Base-by-base conservation (phyloP, 2,113 vertebrate species). In the Misgurnus mizolepis region DNA sequence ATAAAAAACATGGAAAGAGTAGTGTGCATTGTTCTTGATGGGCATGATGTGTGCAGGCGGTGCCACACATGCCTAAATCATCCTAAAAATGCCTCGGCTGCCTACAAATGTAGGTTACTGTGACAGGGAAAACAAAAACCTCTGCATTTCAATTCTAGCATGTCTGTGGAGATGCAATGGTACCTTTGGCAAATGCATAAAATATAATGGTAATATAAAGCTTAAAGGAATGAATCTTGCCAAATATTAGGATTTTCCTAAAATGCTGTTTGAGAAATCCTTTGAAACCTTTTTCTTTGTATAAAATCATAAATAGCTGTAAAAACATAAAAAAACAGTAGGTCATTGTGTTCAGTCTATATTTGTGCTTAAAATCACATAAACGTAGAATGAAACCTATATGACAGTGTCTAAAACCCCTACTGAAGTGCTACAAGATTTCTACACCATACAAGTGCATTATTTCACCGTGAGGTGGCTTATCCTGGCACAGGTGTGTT, bases 401-500 rank as follows among this genome's bases (percentile, higher is more conserved):
- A 14, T 74, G 72, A 74, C 11, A 50, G 22, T 10, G 18, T 69
- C 15, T 7, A 50, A 69, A 50, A 50, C 49, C 49, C 49, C 10
- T 50, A 50, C 49, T 14, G 50, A 53, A 53, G 50, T 53, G 65
- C 45, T 39, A 22, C 39, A 76, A 58, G 49, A 76, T 60, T 17
- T 53, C 18, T 22, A 22, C 47, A 1, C 17, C 34, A 7, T 56
- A 72, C 49, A 8, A 50, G 49, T 72, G 56, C 53, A 55, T 67
- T 53, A 56, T 47, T 76, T 53, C 27, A 61, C 27, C 22, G 15
- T 47, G 64, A 67, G 67, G 68, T 39, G n/a, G 74, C n/a, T 86
- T 83, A 84, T 82, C 80, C 78, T n/a, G 61, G 64, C 65, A 18
- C 62, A 73, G 77, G 74, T 80, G 76, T 74, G 73, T 73, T 67